Conservation (phyloP, 2,797 vertebrate genomes). For the Neosalanx taihuensis region DNA sequence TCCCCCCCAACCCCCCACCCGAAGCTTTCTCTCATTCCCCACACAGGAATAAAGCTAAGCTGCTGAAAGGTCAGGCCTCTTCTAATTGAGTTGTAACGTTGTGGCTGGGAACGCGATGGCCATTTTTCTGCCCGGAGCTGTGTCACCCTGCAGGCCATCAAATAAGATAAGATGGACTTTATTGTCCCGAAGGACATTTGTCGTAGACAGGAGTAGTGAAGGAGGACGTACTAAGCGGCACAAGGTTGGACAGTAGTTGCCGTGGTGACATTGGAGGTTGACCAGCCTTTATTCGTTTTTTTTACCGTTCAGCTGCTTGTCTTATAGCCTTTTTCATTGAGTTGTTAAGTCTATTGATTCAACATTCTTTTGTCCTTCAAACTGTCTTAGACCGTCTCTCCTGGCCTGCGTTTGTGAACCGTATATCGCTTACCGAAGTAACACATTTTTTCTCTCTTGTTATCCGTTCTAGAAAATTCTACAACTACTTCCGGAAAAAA, state of each 20-base stretch:
- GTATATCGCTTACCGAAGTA: neutral
- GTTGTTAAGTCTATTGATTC: neutral
- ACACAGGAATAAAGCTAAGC: constrained; percentile 58
- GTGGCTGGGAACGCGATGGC: constrained; percentile 55
- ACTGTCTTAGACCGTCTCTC: neutral
- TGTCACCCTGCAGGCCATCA: constrained; percentile 28
- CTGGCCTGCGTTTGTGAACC: neutral
- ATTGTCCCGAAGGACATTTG: too few relatives aligned
- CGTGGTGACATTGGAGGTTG: too few relatives aligned
- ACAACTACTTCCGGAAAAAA: constrained; percentile 96
- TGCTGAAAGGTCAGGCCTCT: constrained; percentile 61
- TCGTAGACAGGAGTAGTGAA: constrained; percentile 34
- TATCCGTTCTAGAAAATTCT: constrained; percentile 88
- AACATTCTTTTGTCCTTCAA: neutral
- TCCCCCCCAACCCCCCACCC: constrained; percentile 18
- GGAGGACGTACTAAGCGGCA: constrained; percentile 4
- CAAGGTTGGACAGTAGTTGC: too few relatives aligned
- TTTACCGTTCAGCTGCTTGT: too few relatives aligned
- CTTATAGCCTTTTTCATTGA: neutral
- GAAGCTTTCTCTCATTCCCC: constrained; percentile 27
- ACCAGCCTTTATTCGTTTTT: too few relatives aligned
- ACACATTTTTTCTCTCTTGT: constrained; percentile 46
- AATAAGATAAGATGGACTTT: too few relatives aligned
- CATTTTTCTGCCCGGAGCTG: constrained; percentile 45
- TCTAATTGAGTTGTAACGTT: constrained; percentile 62